These are phyloP conservation scores for Myotis vivesi DNA, from an alignment of 2,797 vertebrate genomes.

Conservation along the genomic window DNA sequence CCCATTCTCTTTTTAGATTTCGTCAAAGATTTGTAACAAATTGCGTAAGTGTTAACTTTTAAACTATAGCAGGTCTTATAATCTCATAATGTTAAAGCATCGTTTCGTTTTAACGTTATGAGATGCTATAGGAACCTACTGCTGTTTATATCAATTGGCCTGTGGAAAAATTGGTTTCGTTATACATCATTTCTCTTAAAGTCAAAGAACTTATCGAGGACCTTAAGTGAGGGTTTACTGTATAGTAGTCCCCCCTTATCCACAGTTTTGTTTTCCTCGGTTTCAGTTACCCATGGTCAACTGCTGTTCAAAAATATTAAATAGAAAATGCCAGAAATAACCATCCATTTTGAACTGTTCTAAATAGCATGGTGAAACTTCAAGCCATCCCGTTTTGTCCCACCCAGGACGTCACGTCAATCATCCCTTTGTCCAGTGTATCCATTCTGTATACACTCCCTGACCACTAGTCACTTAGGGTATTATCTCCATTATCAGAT, in stretches of 20 bases:
- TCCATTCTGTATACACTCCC: background rate
- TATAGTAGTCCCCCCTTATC: background rate
- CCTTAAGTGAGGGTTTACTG: background rate
- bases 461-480: background rate
- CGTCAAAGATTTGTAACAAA: background rate
- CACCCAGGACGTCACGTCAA: background rate
- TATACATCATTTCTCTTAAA: background rate
- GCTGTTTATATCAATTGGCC: background rate
- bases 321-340: background rate
- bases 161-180: background rate
- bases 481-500: background rate
- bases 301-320: background rate
- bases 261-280: background rate
- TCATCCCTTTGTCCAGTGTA: background rate
- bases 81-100: background rate
- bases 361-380: background rate
- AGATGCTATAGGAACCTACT: background rate
- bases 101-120: background rate
- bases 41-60: background rate
- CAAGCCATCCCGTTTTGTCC: background rate
- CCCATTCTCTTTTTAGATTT: slow-evolving; percentile 7
- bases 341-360: background rate
- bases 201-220: background rate
- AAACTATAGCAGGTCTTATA: background rate
- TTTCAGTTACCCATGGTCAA: background rate